phyloP scores from a whole-genome alignment of 2,888 invertebrate genomes.

The Steinernema carpocapsae region DNA sequence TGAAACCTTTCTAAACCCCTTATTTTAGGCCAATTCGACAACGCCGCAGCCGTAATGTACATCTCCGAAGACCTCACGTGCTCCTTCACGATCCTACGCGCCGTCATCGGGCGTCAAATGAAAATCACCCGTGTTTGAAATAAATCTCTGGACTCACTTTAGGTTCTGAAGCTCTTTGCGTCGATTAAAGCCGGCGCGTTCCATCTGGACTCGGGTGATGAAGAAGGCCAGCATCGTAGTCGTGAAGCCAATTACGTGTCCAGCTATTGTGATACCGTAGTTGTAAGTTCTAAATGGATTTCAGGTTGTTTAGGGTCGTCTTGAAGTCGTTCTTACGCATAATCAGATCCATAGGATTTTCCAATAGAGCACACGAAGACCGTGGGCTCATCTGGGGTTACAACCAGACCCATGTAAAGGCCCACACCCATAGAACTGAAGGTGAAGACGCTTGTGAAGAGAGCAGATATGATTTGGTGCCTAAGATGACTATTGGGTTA shows the following conservation, averaged over 20 bases:
- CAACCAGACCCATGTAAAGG: neutral
- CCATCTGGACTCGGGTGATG: neutral
- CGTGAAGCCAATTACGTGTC: neutral
- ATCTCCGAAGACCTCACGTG: constrained; percentile 58
- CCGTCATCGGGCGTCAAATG: neutral
- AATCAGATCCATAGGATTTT: neutral
- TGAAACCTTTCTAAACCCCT: neutral
- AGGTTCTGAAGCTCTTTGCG: constrained; percentile 5
- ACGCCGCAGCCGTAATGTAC: constrained; percentile 59
- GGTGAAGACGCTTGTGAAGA: neutral
- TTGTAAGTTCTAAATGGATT: neutral
- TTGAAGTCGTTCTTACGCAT: neutral
- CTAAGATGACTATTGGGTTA: no score
- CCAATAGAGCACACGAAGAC: constrained; percentile 8
- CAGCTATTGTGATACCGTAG: neutral
- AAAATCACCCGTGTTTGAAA: constrained; percentile 2
- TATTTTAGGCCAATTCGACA: constrained; percentile 55
- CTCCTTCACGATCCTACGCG: constrained; percentile 46
- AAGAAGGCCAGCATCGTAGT: constrained; percentile 12
- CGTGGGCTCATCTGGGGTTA: neutral
- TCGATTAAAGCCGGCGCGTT: constrained; percentile 9
- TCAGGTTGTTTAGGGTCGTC: neutral
- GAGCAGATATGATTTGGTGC: neutral
- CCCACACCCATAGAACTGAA: neutral
- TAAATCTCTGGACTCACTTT: neutral